Percentiles rank a stretch among this genome's conserved stretches.
These are phyloP conservation scores for Dinomys branickii DNA, from an alignment of 2,113 vertebrate species.

Conservation along the genomic window DNA sequence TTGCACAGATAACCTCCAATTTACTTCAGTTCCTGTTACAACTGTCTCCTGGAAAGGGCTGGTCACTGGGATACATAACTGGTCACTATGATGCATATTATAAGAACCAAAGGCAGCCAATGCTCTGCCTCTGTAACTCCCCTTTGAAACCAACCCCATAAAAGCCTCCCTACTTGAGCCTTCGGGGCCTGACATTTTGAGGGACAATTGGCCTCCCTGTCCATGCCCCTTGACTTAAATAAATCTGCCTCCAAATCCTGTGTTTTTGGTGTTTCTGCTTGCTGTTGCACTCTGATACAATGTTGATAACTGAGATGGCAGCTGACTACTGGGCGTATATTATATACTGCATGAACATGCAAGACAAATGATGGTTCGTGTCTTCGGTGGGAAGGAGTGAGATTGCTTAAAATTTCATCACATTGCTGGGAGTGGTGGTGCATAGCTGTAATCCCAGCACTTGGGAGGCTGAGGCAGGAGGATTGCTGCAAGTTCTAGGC, in stretches of 20 bases:
- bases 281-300: neutral
- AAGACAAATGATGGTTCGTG: neutral
- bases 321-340: neutral
- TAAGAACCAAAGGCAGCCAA: neutral
- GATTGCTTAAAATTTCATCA: neutral
- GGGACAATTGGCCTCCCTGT: neutral
- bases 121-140: neutral
- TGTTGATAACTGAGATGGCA: neutral
- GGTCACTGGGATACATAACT: neutral
- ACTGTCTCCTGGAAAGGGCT: neutral
- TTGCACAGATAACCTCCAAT: neutral
- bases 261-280: neutral
- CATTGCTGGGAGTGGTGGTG: neutral
- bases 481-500: neutral
- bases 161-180: neutral
- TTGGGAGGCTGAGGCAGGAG: neutral
- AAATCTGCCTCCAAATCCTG: neutral
- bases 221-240: neutral
- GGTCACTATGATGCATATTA: neutral
- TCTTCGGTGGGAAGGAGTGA: neutral
- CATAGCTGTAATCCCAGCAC: neutral
- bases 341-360: neutral
- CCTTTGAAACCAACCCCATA: neutral
- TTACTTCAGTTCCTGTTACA: neutral
- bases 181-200: neutral